Evolutionary conservation across 1,140 invertebrate species (phyloP), one percentile per base, ranked within the genome.

Genomic region (Drosophila micromelanica): DNA sequence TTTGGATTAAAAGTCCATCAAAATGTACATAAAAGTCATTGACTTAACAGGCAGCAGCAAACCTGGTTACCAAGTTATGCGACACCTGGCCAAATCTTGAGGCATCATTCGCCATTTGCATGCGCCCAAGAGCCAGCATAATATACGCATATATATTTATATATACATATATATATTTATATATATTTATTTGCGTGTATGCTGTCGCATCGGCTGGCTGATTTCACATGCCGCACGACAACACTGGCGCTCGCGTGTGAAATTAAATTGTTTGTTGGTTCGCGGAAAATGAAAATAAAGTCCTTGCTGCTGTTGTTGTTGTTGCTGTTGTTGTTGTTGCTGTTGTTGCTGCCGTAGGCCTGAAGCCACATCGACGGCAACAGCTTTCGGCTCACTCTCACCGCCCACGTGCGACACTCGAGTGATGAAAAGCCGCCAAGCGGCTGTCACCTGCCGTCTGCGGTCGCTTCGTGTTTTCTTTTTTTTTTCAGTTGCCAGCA

Each of bases 21-120:
- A 86, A 89, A 84, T 87, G 82, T 87, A 79, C 84, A 87, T 87
- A 87, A 87, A 87, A 87, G 84, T 89, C 82, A 87, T 87, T 89
- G 82, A 87, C 82, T 89, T 89, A 89, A 87, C 78, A 79, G 62
- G 79, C 72, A 54, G 57, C 38, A 7, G 42, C 59, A 35, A 32
- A 54, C 35, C 40, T 43, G 38, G 52, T 38, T n/a, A 15, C 56
- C 48, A 75, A 74, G 69, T 71, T 78, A 52, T 72, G 72, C 46
- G 63, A 49, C 73, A 86, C 73, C 81, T 86, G 81, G 43, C 68
- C 51, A 46, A 86, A 65, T 86, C 80, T 75, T 77, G 65, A 77
- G 81, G 74, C 80, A 86, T 71, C 59, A 63, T 79, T 56, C 79
- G 62, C 55, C 51, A 72, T 79, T 78, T 78, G 72, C 75, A 78